These are phyloP conservation scores for Proales similis DNA, from an alignment of 1,140 invertebrate species.

Conservation along the genomic window DNA sequence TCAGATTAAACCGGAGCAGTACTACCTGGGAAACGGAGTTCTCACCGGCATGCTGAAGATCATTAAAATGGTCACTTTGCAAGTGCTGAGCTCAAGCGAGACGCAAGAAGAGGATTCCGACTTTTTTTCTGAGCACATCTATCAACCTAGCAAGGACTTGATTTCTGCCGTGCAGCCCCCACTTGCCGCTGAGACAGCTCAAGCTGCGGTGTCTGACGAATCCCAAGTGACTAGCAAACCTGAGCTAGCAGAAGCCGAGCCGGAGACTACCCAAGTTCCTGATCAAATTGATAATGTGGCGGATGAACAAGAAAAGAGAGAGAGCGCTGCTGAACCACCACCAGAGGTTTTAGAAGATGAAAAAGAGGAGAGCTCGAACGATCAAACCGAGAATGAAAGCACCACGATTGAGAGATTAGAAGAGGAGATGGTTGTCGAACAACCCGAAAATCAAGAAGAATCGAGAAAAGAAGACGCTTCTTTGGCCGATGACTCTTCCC, in stretches of 20 bases:
- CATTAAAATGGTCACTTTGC: slow-evolving; percentile 44
- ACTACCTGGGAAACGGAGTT: slow-evolving; percentile 45
- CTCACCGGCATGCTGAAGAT: slow-evolving; percentile 43
- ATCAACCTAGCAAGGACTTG: background rate
- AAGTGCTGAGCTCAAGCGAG: slow-evolving; percentile 4
- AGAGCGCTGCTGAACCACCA: background rate
- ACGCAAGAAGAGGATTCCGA: slow-evolving; percentile 21
- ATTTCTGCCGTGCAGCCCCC: background rate
- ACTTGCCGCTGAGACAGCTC: background rate
- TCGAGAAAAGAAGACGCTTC: too few species aligned
- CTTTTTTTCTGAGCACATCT: slow-evolving; percentile 30
- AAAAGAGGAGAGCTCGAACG: background rate
- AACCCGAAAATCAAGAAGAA: too few species aligned
- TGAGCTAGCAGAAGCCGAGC: background rate
- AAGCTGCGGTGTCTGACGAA: background rate
- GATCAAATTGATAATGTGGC: background rate
- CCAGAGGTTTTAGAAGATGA: background rate
- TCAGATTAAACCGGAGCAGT: slow-evolving; percentile 45
- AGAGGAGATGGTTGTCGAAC: background rate
- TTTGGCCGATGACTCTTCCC: too few species aligned
- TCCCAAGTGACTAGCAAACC: too few species aligned
- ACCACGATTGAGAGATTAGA: slow-evolving; percentile 1
- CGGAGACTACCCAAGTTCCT: background rate
- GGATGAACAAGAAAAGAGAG: background rate
- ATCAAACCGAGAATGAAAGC: background rate